Conservation (phyloP, 1,140 invertebrate species). For the Hestina assimilis region DNA sequence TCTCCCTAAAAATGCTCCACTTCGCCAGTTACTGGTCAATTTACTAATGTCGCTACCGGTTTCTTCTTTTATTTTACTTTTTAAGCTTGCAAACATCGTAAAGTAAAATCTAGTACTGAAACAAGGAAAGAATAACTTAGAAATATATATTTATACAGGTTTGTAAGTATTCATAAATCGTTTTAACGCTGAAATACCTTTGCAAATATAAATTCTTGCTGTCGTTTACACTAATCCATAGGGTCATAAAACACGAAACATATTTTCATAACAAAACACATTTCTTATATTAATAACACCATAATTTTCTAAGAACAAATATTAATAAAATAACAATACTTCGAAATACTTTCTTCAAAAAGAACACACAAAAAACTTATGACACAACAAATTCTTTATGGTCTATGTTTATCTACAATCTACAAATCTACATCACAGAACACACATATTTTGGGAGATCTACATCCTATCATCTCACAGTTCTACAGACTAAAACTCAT, state of each 20-base stretch:
- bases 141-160: constrained; percentile 22
- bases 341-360: constrained; percentile 6
- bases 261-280: constrained; percentile 4
- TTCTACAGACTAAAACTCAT: too few relatives aligned
- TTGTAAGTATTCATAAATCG: constrained; percentile 42
- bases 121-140: neutral
- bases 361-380: constrained; percentile 5
- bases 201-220: neutral
- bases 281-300: neutral
- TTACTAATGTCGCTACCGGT: constrained; percentile 72
- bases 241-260: constrained; percentile 4
- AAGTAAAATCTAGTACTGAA: neutral
- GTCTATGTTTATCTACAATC: too few relatives aligned
- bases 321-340: neutral
- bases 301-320: neutral
- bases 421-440: too few relatives aligned
- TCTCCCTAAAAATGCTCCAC: constrained; percentile 65
- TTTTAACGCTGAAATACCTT: constrained; percentile 16
- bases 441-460: too few relatives aligned
- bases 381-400: too few relatives aligned
- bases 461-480: too few relatives aligned
- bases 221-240: neutral
- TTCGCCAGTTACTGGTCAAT: constrained; percentile 68
- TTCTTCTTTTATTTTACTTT: constrained; percentile 75
- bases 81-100: constrained; percentile 70